Conservation (phyloP, 2,888 invertebrate genomes). For the Andrena minutula region DNA sequence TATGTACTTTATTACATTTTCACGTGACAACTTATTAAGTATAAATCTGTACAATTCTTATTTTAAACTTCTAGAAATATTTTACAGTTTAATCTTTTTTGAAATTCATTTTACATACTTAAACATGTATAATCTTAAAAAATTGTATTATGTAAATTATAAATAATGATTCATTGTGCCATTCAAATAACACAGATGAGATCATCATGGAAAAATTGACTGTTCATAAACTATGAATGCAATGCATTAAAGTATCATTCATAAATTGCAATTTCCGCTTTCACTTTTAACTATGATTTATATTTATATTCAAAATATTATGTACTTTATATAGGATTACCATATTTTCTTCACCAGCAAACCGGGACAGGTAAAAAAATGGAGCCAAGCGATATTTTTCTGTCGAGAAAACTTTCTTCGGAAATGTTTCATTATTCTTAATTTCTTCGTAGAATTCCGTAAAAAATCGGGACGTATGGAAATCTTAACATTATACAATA, state of each 20-base stretch:
- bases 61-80: conserved; percentile 8
- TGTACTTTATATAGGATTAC: neutral
- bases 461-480: too few species aligned
- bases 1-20: neutral
- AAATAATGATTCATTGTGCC: conserved; percentile 33
- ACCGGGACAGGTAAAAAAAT: too few species aligned
- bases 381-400: too few species aligned
- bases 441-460: too few species aligned
- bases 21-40: conserved; percentile 16
- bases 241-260: neutral
- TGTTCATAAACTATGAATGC: conserved; percentile 1
- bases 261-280: neutral
- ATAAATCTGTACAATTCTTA: conserved; percentile 26
- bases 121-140: neutral
- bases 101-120: conserved; percentile 7
- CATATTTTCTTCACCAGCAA: too few species aligned
- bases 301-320: conserved; percentile 11
- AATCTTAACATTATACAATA: neutral
- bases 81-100: neutral
- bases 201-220: neutral
- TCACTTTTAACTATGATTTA: neutral
- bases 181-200: conserved; percentile 18
- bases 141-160: neutral
- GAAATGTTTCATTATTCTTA: too few species aligned
- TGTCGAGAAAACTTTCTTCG: too few species aligned